These are phyloP conservation scores for Polydrusus cervinus DNA, from an alignment of 2,888 invertebrate species.

Conservation along the genomic window DNA sequence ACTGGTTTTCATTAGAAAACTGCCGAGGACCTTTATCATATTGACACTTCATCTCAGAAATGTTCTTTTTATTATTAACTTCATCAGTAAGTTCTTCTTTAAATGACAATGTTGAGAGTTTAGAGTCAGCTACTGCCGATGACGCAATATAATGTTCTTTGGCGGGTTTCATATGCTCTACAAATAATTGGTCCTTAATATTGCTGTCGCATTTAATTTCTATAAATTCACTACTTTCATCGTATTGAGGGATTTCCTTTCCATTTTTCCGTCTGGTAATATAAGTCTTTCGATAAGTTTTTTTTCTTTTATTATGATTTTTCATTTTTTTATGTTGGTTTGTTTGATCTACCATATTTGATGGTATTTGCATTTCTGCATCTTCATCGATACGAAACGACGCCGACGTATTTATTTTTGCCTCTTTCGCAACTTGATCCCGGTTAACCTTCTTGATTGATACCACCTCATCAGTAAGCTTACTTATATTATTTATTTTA, in stretches of 20 bases:
- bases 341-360: background rate
- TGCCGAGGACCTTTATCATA: background rate
- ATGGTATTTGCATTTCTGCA: background rate
- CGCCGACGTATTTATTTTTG: background rate
- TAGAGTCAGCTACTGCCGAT: too few species aligned
- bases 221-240: too few species aligned
- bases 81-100: background rate
- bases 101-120: background rate
- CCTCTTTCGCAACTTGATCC: background rate
- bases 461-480: background rate
- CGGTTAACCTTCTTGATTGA: background rate
- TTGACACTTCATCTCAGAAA: background rate
- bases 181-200: too few species aligned
- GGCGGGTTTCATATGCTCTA: too few species aligned
- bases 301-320: too few species aligned
- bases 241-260: too few species aligned
- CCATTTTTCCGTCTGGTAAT: too few species aligned
- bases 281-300: too few species aligned
- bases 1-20: background rate
- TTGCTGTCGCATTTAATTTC: too few species aligned
- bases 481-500: too few species aligned
- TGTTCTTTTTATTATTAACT: background rate
- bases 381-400: background rate
- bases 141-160: too few species aligned
- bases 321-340: too few species aligned